Conservation (phyloP, 2,888 invertebrate species). For the Sinentomon sp. region DNA sequence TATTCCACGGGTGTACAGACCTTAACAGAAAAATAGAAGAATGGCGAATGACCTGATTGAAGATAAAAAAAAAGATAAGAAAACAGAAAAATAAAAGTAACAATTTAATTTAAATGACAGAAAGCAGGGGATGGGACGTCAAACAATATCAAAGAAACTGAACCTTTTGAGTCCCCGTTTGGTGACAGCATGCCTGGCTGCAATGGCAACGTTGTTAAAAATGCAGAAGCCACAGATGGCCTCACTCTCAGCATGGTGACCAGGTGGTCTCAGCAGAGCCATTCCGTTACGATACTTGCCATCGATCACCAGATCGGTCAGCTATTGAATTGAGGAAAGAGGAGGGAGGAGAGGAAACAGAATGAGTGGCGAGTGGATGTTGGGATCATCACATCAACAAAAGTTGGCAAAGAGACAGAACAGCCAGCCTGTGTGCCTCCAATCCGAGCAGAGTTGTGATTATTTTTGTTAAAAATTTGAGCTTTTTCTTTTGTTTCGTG, state of each 20-base stretch:
- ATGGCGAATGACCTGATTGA: too few species aligned
- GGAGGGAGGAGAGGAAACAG: too few species aligned
- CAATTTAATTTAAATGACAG: conserved; percentile 2
- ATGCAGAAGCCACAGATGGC: conserved; percentile 56
- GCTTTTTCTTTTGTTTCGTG: too few species aligned
- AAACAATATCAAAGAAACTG: background rate
- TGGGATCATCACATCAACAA: too few species aligned
- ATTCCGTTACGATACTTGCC: conserved; percentile 22
- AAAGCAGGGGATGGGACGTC: background rate
- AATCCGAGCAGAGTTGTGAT: too few species aligned
- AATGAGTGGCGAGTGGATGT: too few species aligned
- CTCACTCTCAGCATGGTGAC: conserved; percentile 22
- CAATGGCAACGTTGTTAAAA: conserved; percentile 77
- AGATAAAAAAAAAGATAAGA: conserved; percentile 3
- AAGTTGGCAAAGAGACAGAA: too few species aligned
- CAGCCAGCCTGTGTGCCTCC: too few species aligned
- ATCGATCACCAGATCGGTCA: conserved; percentile 20
- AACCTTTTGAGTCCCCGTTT: conserved; percentile 31
- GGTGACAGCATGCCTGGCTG: conserved; percentile 40
- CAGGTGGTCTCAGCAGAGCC: conserved; percentile 22
- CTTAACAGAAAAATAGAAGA: too few species aligned
- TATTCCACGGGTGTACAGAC: too few species aligned
- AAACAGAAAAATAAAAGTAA: conserved; percentile 1
- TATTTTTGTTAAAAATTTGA: too few species aligned
- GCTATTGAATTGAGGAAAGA: too few species aligned